Conservation (phyloP, 2,797 vertebrate genomes). For the Paguma larvata region DNA sequence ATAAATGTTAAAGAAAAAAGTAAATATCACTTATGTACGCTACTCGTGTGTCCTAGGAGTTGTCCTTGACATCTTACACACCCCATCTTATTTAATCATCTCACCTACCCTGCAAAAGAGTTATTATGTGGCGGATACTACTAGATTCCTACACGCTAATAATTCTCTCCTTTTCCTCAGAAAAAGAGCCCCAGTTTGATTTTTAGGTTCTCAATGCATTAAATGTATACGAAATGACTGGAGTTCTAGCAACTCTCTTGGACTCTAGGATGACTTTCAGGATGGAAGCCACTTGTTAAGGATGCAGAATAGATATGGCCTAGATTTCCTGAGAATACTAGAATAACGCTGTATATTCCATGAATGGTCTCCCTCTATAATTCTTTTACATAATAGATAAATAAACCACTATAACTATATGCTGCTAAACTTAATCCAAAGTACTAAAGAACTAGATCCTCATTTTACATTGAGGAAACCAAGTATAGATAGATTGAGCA, state of each 20-base stretch:
- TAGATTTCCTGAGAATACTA: background rate
- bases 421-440: background rate
- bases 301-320: background rate
- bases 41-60: background rate
- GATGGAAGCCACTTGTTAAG: background rate
- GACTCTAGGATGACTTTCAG: background rate
- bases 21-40: background rate
- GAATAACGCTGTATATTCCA: background rate
- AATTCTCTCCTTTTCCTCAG: background rate
- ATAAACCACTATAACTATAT: background rate
- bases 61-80: background rate
- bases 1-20: background rate
- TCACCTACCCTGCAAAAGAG: background rate
- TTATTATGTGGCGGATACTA: background rate
- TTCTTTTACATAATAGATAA: background rate
- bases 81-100: background rate
- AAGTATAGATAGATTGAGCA: background rate
- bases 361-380: background rate
- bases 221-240: background rate
- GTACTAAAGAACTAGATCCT: background rate
- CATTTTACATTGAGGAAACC: constrained; percentile 23
- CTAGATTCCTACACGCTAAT: background rate
- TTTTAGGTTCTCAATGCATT: background rate
- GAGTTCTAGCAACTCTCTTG: background rate
- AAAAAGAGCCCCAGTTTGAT: constrained; percentile 19